Conservation (phyloP, 2,888 invertebrate species). For the Arrhopalites spinosus region DNA sequence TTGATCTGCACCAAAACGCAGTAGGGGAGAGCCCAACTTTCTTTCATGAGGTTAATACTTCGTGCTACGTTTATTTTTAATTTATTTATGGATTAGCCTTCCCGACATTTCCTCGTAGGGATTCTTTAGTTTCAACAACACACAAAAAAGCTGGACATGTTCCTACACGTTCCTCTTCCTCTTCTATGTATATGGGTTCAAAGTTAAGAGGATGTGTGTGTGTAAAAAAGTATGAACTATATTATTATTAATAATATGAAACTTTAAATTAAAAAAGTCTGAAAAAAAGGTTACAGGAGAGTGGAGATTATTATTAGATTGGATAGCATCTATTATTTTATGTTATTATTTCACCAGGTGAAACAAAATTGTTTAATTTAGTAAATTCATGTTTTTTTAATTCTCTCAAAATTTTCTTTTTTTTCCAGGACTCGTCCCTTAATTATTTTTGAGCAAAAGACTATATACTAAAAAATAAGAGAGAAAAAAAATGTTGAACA, state of each 20-base stretch:
- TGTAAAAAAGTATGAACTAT: not conserved
- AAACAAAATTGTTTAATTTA: no score
- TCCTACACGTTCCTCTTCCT: not conserved
- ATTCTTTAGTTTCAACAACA: no score
- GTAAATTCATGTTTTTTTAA: no score
- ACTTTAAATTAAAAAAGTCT: no score
- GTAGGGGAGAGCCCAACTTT: slow-evolving; percentile 28
- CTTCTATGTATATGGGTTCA: not conserved
- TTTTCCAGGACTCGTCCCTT: not conserved
- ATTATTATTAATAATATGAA: no score
- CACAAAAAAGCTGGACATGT: no score
- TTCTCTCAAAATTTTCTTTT: no score
- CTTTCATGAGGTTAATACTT: slow-evolving; percentile 24
- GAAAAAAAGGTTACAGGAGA: no score
- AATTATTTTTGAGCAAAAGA: slow-evolving; percentile 14
- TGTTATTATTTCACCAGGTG: no score
- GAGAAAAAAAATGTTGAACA: slow-evolving; percentile 51
- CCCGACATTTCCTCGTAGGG: slow-evolving; percentile 9
- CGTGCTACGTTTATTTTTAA: slow-evolving; percentile 28
- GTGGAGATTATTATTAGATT: no score
- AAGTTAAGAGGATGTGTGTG: no score
- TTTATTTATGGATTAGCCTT: slow-evolving; percentile 31
- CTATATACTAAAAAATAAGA: not conserved
- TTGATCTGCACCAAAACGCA: slow-evolving; percentile 31
- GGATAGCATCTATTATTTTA: no score